phyloP scores from a whole-genome alignment of 2,797 vertebrate genomes.

The Ctenosaura bakeri region DNA sequence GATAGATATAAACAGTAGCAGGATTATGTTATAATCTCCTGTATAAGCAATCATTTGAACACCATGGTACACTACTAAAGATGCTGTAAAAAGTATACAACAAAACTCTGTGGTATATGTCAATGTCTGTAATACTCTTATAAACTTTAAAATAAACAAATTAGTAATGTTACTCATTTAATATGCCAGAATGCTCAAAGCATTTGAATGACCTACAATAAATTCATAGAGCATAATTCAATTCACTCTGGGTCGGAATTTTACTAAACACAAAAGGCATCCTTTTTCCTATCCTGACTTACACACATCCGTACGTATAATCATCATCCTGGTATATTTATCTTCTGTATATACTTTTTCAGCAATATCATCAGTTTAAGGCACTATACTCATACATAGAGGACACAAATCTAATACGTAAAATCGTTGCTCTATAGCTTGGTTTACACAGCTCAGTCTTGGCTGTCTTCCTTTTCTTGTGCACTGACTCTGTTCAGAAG shows the following conservation, averaged over 20 bases:
- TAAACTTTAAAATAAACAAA: background rate
- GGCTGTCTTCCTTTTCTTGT: background rate
- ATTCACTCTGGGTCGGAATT: background rate
- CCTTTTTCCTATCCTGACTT: background rate
- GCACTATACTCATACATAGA: background rate
- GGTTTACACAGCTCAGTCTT: background rate
- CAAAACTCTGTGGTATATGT: background rate
- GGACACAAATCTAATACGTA: background rate
- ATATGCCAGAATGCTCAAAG: background rate
- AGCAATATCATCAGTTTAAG: background rate
- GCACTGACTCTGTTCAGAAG: background rate
- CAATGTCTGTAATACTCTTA: fast-evolving
- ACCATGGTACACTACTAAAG: background rate
- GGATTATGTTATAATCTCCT: slow-evolving; percentile 36
- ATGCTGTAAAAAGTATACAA: slow-evolving; percentile 19
- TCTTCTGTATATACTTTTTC: background rate
- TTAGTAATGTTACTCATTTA: background rate
- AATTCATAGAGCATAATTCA: background rate
- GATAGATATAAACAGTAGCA: slow-evolving; percentile 36
- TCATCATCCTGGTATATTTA: background rate
- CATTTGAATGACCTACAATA: background rate
- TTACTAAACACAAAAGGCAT: background rate
- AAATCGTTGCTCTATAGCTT: background rate
- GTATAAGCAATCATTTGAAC: slow-evolving; percentile 46
- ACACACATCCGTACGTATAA: background rate